Conservation (phyloP, 1,140 invertebrate genomes). For the Drosophila ambigua region DNA sequence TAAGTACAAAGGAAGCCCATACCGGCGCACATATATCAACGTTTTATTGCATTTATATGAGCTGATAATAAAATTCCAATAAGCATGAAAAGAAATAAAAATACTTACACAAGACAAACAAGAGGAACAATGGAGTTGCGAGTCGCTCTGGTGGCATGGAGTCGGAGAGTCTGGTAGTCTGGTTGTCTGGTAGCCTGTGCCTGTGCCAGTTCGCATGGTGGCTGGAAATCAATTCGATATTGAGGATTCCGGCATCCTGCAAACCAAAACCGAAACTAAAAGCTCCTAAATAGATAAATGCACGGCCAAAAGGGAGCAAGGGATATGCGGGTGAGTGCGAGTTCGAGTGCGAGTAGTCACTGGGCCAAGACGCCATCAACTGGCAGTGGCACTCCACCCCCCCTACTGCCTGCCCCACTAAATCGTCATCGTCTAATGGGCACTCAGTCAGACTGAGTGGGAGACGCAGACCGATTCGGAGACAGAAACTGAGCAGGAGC, state of each 20-base stretch:
- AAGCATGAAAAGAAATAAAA: slow-evolving; percentile 76
- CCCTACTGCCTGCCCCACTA: not conserved
- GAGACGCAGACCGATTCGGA: slow-evolving; percentile 2
- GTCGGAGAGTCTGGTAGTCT: slow-evolving; percentile 1
- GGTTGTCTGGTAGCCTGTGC: not conserved
- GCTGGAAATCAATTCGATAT: slow-evolving; percentile 63
- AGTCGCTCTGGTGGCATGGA: slow-evolving; percentile 1
- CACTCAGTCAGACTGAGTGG: slow-evolving; percentile 53
- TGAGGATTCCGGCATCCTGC: slow-evolving; percentile 10
- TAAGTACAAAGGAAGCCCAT: slow-evolving; percentile 15
- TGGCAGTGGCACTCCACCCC: too few species aligned
- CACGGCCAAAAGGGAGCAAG: slow-evolving; percentile 19
- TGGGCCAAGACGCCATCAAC: not conserved
- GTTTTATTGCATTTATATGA: slow-evolving; percentile 79
- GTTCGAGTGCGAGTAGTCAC: too few species aligned
- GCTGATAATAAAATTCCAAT: slow-evolving; percentile 81
- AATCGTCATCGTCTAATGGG: slow-evolving; percentile 60
- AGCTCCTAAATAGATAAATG: slow-evolving; percentile 77
- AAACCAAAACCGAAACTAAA: slow-evolving; percentile 71
- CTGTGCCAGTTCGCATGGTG: too few species aligned
- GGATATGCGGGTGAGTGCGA: slow-evolving; percentile 8
- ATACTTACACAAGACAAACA: slow-evolving; percentile 69
- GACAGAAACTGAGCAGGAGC: slow-evolving; percentile 10
- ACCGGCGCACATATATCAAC: slow-evolving; percentile 34
- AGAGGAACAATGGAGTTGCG: slow-evolving; percentile 29